Base-by-base conservation (phyloP, 2,797 vertebrate genomes). In the Sciurus carolinensis region DNA sequence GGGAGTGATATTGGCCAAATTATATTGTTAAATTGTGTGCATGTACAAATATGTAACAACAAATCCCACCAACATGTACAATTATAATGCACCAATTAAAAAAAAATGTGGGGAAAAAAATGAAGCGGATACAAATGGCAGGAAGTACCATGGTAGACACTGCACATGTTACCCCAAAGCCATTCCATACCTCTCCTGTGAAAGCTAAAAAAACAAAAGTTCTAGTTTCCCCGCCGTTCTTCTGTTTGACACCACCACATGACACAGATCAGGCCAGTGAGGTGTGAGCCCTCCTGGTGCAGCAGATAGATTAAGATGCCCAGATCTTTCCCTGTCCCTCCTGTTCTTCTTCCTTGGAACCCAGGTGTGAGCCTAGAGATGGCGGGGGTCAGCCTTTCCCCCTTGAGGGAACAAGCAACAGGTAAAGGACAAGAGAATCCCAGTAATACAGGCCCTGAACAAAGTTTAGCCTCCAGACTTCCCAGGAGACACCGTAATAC, bases 101-200 rank as follows among this genome's bases (percentile, higher is more conserved):
- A 39, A 18, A 57, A 57, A 57, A 57, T 57, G 54, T 57, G 54
- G 54, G 54, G 54, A 20, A 57, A 50, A 57, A 57, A 20, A 87
- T 7, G 81, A 91, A 89, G 9, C 80, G 18, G 64, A 97, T 10
- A 33, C 17, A 82, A n/a, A 84, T 24, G n/a, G n/a, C 44, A 72
- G 52, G 42, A 73, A 83, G n/a, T 47, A 47, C 71, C 13, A 3
- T 77, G 59, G 22, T 26, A 64, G 71, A 72, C 6, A 2, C n/a
- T 62, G 72, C 22, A 22, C 39, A 54, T 62, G 30, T 79, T 69
- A 26, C 26, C 24, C n/a, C 77, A 75, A 66, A 90, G 54, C 73
- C 59, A 76, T 33, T 88, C 33, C 44, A 33, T 22, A 39, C 42
- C 39, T 85, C 24, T 57, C 17, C 36, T 10, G 11, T 20, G 33